phyloP scores from a whole-genome alignment of 2,888 invertebrate genomes.

The Nymphalis polychloros region DNA sequence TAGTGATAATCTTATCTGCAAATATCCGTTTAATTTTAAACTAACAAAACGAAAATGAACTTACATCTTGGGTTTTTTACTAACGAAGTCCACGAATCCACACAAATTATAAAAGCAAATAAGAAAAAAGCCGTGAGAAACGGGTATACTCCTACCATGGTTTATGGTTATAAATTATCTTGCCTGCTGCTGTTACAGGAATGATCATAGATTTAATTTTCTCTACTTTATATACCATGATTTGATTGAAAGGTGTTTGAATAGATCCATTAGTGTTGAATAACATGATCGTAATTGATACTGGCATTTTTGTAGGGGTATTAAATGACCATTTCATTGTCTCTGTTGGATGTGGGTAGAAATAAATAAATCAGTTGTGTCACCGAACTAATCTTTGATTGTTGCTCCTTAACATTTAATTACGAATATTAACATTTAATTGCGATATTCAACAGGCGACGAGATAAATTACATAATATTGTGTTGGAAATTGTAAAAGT shows the following conservation, averaged over 20 bases:
- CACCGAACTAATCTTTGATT: too few species aligned
- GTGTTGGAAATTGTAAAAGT: too few species aligned
- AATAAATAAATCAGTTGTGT: too few species aligned
- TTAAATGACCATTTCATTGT: conserved; percentile 18
- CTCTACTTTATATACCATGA: conserved; percentile 60
- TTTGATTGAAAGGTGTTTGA: conserved; percentile 61
- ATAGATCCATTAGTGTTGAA: conserved; percentile 62
- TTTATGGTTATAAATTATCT: conserved; percentile 50
- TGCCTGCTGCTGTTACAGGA: conserved; percentile 40
- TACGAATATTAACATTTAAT: too few species aligned
- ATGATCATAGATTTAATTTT: conserved; percentile 38
- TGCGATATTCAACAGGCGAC: too few species aligned
- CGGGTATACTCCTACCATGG: conserved; percentile 56
- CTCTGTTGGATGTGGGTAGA: too few species aligned
- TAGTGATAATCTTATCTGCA: conserved; percentile 56
- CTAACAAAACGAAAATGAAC: conserved; percentile 41
- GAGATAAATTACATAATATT: too few species aligned
- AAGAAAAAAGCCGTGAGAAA: conserved; percentile 9
- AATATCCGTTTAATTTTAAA: conserved; percentile 34
- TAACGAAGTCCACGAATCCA: background rate
- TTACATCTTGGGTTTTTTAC: background rate
- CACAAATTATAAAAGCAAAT: background rate
- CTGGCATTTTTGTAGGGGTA: conserved; percentile 29
- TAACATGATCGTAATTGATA: conserved; percentile 38
- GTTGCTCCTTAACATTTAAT: too few species aligned